Evolutionary conservation across 2,888 invertebrate species (phyloP).

Genomic region (Troglohyphantes excavatus): DNA sequence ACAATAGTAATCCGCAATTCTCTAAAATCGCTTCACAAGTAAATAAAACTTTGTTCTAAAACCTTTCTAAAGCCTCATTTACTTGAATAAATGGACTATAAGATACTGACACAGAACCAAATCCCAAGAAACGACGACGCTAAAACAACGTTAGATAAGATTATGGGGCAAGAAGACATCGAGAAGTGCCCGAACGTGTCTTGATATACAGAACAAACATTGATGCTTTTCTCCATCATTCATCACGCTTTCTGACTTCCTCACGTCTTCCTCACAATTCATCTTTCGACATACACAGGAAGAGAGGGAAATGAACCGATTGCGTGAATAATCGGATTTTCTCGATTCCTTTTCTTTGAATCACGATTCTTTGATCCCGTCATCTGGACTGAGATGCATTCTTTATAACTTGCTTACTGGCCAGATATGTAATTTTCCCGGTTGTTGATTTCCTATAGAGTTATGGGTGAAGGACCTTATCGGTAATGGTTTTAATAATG

Average conservation of each 20-base stretch:
- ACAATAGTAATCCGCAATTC: too few relatives aligned
- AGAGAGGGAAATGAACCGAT: constrained; percentile 44
- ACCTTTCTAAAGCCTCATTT: too few relatives aligned
- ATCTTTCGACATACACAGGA: background rate
- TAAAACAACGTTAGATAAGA: too few relatives aligned
- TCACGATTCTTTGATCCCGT: constrained; percentile 20
- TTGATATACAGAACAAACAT: constrained; percentile 24
- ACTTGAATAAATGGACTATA: too few relatives aligned
- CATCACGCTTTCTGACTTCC: background rate
- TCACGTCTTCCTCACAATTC: background rate
- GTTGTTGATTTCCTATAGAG: background rate
- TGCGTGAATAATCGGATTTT: constrained; percentile 56
- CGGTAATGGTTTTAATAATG: too few relatives aligned
- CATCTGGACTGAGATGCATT: background rate
- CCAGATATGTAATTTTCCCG: background rate
- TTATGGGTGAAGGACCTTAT: too few relatives aligned
- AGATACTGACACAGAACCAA: too few relatives aligned
- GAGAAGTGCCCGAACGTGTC: background rate
- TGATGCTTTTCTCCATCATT: background rate
- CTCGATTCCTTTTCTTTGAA: background rate
- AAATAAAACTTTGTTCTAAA: too few relatives aligned
- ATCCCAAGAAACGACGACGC: too few relatives aligned
- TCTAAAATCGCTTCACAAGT: too few relatives aligned
- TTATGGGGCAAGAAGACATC: too few relatives aligned
- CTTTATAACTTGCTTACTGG: constrained; percentile 12